These are phyloP conservation scores for Scrobipalpa atriplicella DNA, from an alignment of 2,888 invertebrate species.

Conservation along the genomic window DNA sequence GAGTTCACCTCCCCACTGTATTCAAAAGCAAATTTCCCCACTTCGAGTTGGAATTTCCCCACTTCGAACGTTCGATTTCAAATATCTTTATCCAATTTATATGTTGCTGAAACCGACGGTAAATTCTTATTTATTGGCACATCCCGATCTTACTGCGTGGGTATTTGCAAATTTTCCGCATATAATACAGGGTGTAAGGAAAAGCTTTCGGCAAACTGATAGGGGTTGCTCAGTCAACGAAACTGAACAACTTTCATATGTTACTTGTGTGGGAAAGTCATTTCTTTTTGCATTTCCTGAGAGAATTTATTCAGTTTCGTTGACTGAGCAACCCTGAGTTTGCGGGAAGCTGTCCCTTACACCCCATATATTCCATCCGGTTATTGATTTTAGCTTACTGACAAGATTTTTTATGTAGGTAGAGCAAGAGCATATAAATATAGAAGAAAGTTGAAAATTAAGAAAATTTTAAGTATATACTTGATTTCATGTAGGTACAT, in stretches of 20 bases:
- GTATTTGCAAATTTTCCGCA: constrained; percentile 11
- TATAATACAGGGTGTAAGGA: neutral
- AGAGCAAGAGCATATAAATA: too few species aligned
- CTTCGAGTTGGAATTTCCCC: neutral
- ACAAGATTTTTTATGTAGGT: too few species aligned
- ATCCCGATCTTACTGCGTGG: constrained; percentile 39
- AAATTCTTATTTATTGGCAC: constrained; percentile 58
- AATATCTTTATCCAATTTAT: constrained; percentile 70
- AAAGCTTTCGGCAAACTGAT: neutral
- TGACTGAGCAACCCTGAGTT: too few species aligned
- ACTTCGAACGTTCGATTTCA: constrained; percentile 46
- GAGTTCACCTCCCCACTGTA: neutral
- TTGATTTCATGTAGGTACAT: too few species aligned
- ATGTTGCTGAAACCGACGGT: constrained; percentile 47
- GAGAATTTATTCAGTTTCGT: too few species aligned
- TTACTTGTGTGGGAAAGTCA: too few species aligned
- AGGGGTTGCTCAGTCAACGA: too few species aligned
- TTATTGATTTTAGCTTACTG: constrained; percentile 3
- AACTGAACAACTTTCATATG: too few species aligned
- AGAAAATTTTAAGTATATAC: too few species aligned
- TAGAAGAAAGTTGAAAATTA: too few species aligned
- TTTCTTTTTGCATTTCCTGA: too few species aligned
- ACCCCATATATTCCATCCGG: too few species aligned
- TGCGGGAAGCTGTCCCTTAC: neutral
- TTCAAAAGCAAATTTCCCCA: constrained; percentile 23